Evolutionary conservation across 2,888 invertebrate species (phyloP), one percentile per base, ranked within the genome.

Genomic region (Ormyrus labotus): DNA sequence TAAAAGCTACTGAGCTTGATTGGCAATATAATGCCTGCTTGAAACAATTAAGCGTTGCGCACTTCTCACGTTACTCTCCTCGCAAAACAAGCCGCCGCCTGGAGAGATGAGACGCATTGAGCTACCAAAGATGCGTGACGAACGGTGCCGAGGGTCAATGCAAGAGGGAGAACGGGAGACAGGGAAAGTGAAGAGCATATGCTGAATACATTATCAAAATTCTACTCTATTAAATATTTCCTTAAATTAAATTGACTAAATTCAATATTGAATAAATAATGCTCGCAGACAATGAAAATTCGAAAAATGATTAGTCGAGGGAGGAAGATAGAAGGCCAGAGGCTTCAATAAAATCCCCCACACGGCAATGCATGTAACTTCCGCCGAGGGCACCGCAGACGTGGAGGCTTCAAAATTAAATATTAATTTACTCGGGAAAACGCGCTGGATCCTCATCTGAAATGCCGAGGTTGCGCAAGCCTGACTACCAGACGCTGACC

Each of bases 371-470:
- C 19, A n/a, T 61, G 34, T 34, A 34, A 34, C 34, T 34, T 34
- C 34, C 34, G 34, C 34, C 34, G 34, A 34, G 34, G 34, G 34
- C 34, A 34, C 34, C 34, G 34, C 85, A 85, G 9, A 11, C n/a
- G 11, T 84, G 85, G 86, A 85, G 85, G 86, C 85, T 87, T 83
- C 86, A 86, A 87, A 88, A 88, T 89, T 87, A 89, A 89, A 88
- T 88, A 89, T 88, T 89, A 89, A 89, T 89, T 88, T 85, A 81
- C 81, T 83, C 82, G 78, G 80, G 83, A 81, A 64, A 82, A 81
- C 82, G 83, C 65, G 84, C 85, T 83, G 84, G 83, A 85, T 85
- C 86, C 86, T 87, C 85, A 85, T 86, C 84, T 84, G 85, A 83
- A 84, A 87, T 86, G 85, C 86, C 82, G 78, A 10, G 51, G 6